Conservation (phyloP, 2,113 vertebrate species). For the Rattus rattus region DNA sequence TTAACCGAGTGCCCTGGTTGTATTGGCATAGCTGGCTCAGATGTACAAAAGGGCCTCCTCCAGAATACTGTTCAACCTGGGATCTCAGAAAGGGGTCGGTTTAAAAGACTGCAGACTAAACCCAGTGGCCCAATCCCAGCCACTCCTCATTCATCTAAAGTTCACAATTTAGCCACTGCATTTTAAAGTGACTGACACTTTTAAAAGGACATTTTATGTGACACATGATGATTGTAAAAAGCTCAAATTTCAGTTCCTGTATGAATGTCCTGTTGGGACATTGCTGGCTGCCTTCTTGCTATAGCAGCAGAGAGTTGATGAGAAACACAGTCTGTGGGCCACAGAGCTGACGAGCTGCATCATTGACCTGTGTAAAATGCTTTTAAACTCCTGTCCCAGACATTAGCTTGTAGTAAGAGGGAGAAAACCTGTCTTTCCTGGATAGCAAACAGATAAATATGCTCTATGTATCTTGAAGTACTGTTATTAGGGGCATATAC, state of each 20-base stretch:
- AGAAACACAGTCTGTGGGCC: neutral
- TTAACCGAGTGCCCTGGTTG: neutral
- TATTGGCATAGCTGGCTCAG: neutral
- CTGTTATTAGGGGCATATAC: neutral
- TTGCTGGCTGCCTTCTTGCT: neutral
- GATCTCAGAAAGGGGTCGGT: neutral
- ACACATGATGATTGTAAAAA: rapidly evolving
- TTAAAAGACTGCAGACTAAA: neutral
- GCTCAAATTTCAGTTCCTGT: rapidly evolving
- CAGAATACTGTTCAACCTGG: neutral
- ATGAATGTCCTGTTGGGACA: neutral
- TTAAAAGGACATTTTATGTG: neutral
- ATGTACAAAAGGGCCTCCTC: neutral
- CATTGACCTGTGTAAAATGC: rapidly evolving
- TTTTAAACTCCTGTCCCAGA: too few relatives aligned
- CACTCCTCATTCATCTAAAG: neutral
- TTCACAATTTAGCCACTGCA: too few relatives aligned
- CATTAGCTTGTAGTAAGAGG: too few relatives aligned
- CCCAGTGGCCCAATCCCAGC: neutral
- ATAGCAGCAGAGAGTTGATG: neutral
- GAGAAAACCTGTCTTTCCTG: neutral
- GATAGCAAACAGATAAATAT: neutral
- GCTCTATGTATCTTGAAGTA: neutral
- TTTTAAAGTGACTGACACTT: neutral
- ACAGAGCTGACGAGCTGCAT: neutral